Base-by-base conservation (phyloP, 2,797 vertebrate species). In the Manis pentadactyla region DNA sequence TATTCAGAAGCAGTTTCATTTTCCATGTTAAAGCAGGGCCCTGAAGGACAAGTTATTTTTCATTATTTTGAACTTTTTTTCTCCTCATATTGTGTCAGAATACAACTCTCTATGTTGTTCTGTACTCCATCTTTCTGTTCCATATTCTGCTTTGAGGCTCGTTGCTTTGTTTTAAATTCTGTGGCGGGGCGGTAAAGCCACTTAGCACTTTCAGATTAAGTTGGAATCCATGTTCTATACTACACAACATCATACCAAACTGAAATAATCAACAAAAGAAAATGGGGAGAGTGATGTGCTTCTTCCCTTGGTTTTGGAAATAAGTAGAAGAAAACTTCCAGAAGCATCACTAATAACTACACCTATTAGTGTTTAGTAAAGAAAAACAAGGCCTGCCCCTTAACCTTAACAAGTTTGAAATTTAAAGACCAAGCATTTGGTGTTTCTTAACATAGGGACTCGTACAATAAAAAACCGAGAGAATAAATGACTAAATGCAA, bases 351-450 rank as follows among this genome's bases (percentile, higher is more conserved):
- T 59, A 78, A 92, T 46, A 25, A 51, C 57, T 87, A 53, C 34
- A 23, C 29, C 31, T 71, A 29, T 46, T 27, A 68, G n/a, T 87
- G 77, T 64, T 93, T 91, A 49, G 71, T 51, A 74, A 93, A 68
- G 64, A 49, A 55, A 90, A 92, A 27, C 5, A 23, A 64, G 31
- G 4, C 14, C 15, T 17, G 17, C 57, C 11, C 90, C 34, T 87
- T 64, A 84, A 88, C 49, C 66, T 75, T 64, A 68, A 68, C 53
- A 85, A 21, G 1, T 53, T 82, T 29, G 53, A 34, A 53, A 46
- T 49, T 69, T 85, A 88, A 95, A 39, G 66, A 37, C 53, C 82
- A 73, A 92, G 71, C 42, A 71, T 77, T 82, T 89, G 93, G 14
- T 39, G 23, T 74, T 57, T 88, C n/a, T 23, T 92, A 82, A 92